Conservation (phyloP, 2,888 invertebrate genomes). For the Isoperla grammatica region DNA sequence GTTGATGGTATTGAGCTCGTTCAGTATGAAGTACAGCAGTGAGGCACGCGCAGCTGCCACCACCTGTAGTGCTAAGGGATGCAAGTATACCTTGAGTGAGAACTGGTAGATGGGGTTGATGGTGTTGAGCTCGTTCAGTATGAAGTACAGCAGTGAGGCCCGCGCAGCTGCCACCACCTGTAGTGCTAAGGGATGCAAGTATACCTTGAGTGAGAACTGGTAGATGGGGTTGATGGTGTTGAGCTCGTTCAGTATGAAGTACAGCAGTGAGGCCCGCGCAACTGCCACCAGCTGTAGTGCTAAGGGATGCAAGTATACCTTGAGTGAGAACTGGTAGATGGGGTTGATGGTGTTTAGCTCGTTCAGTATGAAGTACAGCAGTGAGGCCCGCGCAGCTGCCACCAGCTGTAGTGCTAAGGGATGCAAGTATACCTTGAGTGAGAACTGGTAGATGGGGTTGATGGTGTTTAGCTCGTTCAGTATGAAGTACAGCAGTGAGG, state of each 20-base stretch:
- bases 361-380: slow-evolving; percentile 92
- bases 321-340: slow-evolving; percentile 94
- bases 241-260: slow-evolving; percentile 92
- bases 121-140: slow-evolving; percentile 89
- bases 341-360: slow-evolving; percentile 94
- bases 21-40: slow-evolving; percentile 89
- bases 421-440: slow-evolving; percentile 89
- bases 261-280: slow-evolving; percentile 85
- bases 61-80: slow-evolving; percentile 78
- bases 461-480: slow-evolving; percentile 92
- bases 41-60: slow-evolving; percentile 91
- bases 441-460: slow-evolving; percentile 96
- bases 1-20: slow-evolving; percentile 92
- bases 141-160: slow-evolving; percentile 91
- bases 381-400: slow-evolving; percentile 89
- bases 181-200: too few species aligned
- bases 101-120: slow-evolving; percentile 98
- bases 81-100: slow-evolving; percentile 89
- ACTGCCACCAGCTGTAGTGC: too few species aligned
- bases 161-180: slow-evolving; percentile 92
- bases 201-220: slow-evolving; percentile 92
- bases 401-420: too few species aligned
- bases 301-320: too few species aligned
- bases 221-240: slow-evolving; percentile 96
- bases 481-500: slow-evolving; percentile 91